Base-by-base conservation (phyloP, 2,888 invertebrate genomes). In the Keiferia lycopersicella region DNA sequence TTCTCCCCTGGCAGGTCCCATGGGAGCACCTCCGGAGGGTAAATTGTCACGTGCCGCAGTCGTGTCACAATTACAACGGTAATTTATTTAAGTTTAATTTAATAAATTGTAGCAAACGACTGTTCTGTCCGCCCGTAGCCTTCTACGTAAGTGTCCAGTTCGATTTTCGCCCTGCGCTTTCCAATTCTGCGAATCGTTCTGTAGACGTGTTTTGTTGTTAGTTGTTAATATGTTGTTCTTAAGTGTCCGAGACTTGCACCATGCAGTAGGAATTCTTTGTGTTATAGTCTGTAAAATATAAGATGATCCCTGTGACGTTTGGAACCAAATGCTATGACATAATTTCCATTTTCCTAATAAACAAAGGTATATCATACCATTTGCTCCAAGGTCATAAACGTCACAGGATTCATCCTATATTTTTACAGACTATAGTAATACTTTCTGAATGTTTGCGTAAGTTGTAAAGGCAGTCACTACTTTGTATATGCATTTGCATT, bases 1-100 rank as follows among this genome's bases (percentile, higher is more conserved):
- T 60, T 30, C 60, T 0, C 1, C 41, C 63, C 48, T 45, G 39
- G 12, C 26, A 41, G 10, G 6, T 1, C 38, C 51, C 30, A 60
- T 53, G 53, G 41, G 26, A 60, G 39, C 48, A 12, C 34, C 45
- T 26, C 45, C 53, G 26, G 61, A 57, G 50, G 62, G 61, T 48
- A 56, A 38, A 64, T 66, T 64, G 66, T 66, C 64, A 66, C 66
- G 64, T 64, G 64, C 66, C 48, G 30, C 38, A 14, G 57, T 39
- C 64, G 62, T 57, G 41, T 18, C 51, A 60, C 63, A 62, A 66
- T 68, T 66, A 66, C 66, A 66, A 62, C 66, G 64, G 66, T 61
- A 56, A 66, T 66, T 66, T 61, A 64, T 66, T 66, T 61, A 50
- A 45, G 57, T 59, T 64, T 61, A 63, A 64, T 66, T 66, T 65